Evolutionary conservation across 2,888 invertebrate genomes (phyloP).

Genomic region (Sinelater perroti): DNA sequence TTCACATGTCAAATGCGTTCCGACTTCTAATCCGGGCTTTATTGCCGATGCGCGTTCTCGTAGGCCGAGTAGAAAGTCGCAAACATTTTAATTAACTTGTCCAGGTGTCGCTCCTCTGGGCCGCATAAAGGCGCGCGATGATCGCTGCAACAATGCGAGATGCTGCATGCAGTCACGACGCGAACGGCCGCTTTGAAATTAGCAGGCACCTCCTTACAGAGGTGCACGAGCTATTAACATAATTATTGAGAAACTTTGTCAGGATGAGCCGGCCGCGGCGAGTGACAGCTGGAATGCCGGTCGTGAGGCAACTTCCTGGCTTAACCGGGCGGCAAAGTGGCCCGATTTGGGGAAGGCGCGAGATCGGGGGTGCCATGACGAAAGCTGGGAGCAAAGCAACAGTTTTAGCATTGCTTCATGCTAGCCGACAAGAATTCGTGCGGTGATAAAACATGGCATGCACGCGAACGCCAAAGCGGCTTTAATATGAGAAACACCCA

Average conservation of each 20-base stretch:
- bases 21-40: too few relatives aligned
- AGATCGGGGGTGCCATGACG: too few relatives aligned
- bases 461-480: not conserved
- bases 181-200: not conserved
- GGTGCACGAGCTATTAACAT: not conserved
- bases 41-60: too few relatives aligned
- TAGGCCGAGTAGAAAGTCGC: not conserved
- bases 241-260: slow-evolving; percentile 5
- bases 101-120: not conserved
- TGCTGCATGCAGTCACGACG: not conserved
- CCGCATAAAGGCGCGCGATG: not conserved
- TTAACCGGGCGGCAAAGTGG: not conserved
- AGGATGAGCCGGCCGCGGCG: slow-evolving; percentile 1
- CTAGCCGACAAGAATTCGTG: too few relatives aligned
- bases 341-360: not conserved
- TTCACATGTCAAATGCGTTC: not conserved
- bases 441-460: too few relatives aligned
- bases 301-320: slow-evolving; percentile 2
- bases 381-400: too few relatives aligned
- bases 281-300: slow-evolving; percentile 4
- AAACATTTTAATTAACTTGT: slow-evolving; percentile 1
- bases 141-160: slow-evolving; percentile 2
- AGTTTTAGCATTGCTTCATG: too few relatives aligned
- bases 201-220: slow-evolving; percentile 3
- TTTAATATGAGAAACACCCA: not conserved